Evolutionary conservation across 2,113 vertebrate genomes (phyloP), one percentile per base, ranked within the genome.

Genomic region (Pelusios castaneus): DNA sequence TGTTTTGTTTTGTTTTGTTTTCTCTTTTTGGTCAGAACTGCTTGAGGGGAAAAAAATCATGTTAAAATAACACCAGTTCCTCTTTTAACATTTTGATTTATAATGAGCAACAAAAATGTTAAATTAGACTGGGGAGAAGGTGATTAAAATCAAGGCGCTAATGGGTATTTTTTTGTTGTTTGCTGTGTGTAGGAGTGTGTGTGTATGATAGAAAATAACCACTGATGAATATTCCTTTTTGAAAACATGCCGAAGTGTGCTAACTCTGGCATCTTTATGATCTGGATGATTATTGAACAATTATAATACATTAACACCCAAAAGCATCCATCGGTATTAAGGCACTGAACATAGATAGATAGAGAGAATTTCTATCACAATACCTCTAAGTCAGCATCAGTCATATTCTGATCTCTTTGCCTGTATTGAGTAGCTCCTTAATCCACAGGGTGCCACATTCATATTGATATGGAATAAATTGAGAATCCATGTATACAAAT

Each of bases 51-150:
- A 85, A 70, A 93, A 94, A 87, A 0, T 19, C 84, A 14, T 54
- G 91, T 81, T 83, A 79, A 94, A 89, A 52, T 89, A 95, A 89
- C 91, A 5, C 2, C 89, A 56, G 25, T 5, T 88, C 82, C 47
- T 91, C 89, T 51, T 91, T 85, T 87, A 25, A 78, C 58, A 56
- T 94, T 96, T 92, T 96, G 76, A 96, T 96, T 90, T 96, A 94
- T 45, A 87, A 41, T 60, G 55, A 56, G 56, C 52, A 80, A 88
- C 43, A 86, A 91, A 96, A 95, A 85, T 82, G 22, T 93, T 95
- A 91, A 87, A 91, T 80, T 81, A 77, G 94, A 84, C 70, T 70
- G 31, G 43, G 47, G 91, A 41, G 90, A 91, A 90, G 31, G 75
- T 93, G 89, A 95, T 89, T 43, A 95, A 94, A 96, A 91, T 47